Conservation (phyloP, 2,888 invertebrate genomes). For the Xylota sylvarum region DNA sequence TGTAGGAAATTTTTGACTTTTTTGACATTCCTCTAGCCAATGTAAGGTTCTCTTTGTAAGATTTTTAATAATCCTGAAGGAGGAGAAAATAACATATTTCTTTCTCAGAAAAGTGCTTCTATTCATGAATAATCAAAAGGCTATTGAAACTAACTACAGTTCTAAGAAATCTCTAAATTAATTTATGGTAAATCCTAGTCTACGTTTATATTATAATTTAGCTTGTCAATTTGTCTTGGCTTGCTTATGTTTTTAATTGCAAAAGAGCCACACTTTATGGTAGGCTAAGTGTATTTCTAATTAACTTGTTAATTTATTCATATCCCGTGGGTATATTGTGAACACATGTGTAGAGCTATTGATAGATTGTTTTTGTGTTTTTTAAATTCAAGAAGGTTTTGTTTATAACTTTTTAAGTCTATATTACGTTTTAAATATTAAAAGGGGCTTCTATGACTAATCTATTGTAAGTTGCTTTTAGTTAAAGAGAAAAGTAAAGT, state of each 20-base stretch:
- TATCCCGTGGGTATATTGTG: constrained; percentile 21
- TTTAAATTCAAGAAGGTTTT: not conserved
- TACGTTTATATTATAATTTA: constrained; percentile 18
- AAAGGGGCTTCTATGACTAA: too few relatives aligned
- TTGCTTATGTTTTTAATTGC: constrained; percentile 15
- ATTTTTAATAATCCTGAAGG: too few relatives aligned
- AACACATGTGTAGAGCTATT: not conserved
- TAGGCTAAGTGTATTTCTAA: constrained; percentile 25
- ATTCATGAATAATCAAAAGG: too few relatives aligned
- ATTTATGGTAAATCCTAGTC: constrained; percentile 28
- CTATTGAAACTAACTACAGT: not conserved
- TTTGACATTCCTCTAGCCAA: too few relatives aligned
- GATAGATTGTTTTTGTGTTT: constrained; percentile 14
- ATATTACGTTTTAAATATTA: too few relatives aligned
- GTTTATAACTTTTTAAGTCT: not conserved
- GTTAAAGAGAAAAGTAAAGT: too few relatives aligned
- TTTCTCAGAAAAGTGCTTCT: too few relatives aligned
- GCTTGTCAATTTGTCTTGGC: constrained; percentile 1
- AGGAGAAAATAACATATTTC: too few relatives aligned
- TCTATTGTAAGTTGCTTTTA: too few relatives aligned
- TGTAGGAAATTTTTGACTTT: too few relatives aligned
- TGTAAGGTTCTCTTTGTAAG: too few relatives aligned
- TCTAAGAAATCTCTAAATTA: not conserved
- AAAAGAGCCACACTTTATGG: not conserved
- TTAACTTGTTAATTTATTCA: constrained; percentile 27